Evolutionary conservation across 2,888 invertebrate species (phyloP).

Genomic region (Catocala fraxini): DNA sequence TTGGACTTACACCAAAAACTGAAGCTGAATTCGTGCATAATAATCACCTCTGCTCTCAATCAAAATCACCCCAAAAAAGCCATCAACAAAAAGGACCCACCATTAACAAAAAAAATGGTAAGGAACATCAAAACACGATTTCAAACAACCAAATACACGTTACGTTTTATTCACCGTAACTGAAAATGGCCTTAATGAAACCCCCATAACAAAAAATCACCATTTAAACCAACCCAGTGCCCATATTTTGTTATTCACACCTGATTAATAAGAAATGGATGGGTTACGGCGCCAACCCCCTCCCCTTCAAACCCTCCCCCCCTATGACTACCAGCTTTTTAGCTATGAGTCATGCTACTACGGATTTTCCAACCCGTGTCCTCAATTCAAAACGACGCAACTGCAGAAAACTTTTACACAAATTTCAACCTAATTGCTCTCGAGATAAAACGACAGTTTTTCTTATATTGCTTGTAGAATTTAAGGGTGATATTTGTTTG

Average conservation of each 20-base stretch:
- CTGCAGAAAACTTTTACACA: constrained; percentile 18
- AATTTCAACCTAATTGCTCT: constrained; percentile 37
- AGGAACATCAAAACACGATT: background rate
- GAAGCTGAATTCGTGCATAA: no score
- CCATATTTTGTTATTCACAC: constrained; percentile 49
- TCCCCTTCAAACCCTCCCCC: constrained; percentile 8
- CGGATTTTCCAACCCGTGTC: constrained; percentile 43
- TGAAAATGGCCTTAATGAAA: constrained; percentile 23
- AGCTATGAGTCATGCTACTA: constrained; percentile 45
- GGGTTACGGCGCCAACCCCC: constrained; percentile 34
- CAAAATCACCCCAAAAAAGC: background rate
- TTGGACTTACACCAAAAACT: no score
- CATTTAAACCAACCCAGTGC: constrained; percentile 28
- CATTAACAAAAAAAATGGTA: background rate
- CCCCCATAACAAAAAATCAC: constrained; percentile 27
- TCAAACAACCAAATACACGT: background rate
- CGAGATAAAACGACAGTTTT: constrained; percentile 38
- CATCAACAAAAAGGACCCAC: background rate
- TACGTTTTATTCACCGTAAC: constrained; percentile 16
- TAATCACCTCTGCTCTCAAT: background rate
- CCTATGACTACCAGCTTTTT: constrained; percentile 27
- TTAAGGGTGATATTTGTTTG: constrained; percentile 48
- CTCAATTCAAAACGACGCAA: constrained; percentile 33
- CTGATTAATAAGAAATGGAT: constrained; percentile 52
- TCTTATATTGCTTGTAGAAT: constrained; percentile 16